A percentile compares a stretch with the other conserved stretches of the same genome.
Evolutionary conservation across 2,797 vertebrate genomes (phyloP).

Genomic region (Fringilla coelebs): DNA sequence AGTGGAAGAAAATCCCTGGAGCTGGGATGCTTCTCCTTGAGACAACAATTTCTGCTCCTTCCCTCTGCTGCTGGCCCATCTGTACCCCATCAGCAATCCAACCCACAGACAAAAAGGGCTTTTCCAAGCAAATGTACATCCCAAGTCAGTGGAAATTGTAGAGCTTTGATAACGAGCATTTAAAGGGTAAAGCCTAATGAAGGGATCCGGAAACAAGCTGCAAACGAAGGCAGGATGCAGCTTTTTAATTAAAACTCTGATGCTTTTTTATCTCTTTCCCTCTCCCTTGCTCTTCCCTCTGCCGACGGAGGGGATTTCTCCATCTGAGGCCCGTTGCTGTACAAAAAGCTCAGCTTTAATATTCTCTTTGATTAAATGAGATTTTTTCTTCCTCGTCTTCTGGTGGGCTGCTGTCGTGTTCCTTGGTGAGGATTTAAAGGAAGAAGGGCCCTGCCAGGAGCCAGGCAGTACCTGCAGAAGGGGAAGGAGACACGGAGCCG

Average conservation of each 20-base stretch:
- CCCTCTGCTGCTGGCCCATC: background rate
- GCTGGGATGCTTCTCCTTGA: rapidly evolving
- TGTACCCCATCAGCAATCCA: background rate
- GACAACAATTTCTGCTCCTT: background rate
- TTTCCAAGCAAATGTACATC: background rate
- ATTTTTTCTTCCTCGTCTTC: constrained; percentile 23
- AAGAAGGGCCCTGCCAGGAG: background rate
- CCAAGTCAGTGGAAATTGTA: background rate
- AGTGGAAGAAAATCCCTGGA: background rate
- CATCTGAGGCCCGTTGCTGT: background rate
- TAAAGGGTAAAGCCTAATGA: constrained; percentile 56
- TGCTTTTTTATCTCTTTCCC: constrained; percentile 38
- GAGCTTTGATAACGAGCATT: constrained; percentile 54
- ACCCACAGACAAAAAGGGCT: background rate
- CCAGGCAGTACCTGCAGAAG: background rate
- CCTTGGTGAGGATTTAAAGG: constrained; percentile 5
- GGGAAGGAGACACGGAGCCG: background rate
- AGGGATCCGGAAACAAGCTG: constrained; percentile 33
- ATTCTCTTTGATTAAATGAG: constrained; percentile 49
- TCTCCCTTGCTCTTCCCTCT: background rate
- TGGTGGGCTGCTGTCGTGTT: background rate
- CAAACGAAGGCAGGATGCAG: background rate
- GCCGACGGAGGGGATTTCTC: background rate
- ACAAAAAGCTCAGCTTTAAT: constrained; percentile 39
- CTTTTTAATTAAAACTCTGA: constrained; percentile 69